Conservation (phyloP, 1,140 invertebrate species). For the Grapholita molesta region DNA sequence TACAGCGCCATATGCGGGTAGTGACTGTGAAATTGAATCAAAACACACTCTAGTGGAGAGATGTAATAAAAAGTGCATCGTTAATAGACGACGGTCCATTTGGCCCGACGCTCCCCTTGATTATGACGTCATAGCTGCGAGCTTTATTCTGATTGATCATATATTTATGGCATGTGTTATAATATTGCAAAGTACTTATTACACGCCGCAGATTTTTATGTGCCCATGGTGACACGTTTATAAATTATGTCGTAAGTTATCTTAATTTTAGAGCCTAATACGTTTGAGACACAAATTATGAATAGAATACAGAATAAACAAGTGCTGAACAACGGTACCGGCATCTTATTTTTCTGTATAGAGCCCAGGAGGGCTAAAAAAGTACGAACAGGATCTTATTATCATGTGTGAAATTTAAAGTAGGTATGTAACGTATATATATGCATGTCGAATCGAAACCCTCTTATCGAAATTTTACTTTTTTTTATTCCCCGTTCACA, state of each 20-base stretch:
- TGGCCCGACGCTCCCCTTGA: constrained; percentile 2
- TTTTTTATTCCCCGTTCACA: background rate
- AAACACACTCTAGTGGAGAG: constrained; percentile 23
- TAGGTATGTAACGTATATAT: too few relatives aligned
- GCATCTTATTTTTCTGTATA: too few relatives aligned
- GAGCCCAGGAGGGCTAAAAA: too few relatives aligned
- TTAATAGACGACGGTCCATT: constrained; percentile 8
- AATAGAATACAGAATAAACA: too few relatives aligned
- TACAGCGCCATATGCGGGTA: constrained; percentile 26
- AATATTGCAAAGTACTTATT: background rate
- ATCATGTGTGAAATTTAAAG: too few relatives aligned
- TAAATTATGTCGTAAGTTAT: background rate
- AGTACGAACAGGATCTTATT: too few relatives aligned
- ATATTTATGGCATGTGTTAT: background rate
- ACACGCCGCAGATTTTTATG: background rate
- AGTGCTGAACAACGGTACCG: too few relatives aligned
- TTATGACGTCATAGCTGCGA: background rate
- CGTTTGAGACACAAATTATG: too few relatives aligned
- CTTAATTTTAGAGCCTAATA: background rate
- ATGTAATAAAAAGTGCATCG: constrained; percentile 1
- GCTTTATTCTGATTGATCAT: constrained; percentile 8
- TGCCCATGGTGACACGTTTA: background rate
- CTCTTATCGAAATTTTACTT: too few relatives aligned
- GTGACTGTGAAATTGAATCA: constrained; percentile 29
- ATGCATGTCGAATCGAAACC: too few relatives aligned